A percentile compares a stretch with the other conserved stretches of the same genome.
Evolutionary conservation across 2,113 vertebrate species (phyloP).

Genomic region (Oreochromis spilurus): DNA sequence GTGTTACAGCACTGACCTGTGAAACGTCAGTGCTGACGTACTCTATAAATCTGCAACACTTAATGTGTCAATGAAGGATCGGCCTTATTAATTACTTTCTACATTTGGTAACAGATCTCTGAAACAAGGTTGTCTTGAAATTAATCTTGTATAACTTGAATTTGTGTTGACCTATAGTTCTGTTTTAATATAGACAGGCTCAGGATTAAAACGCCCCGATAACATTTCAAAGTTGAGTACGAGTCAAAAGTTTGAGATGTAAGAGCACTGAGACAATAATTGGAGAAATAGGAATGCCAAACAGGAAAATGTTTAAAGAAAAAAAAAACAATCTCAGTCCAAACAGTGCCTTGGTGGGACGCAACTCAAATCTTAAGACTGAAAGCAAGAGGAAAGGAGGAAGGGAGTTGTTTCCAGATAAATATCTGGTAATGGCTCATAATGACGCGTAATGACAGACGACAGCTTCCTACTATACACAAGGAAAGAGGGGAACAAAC

Average conservation of each 20-base stretch:
- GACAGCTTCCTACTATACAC: slow-evolving; percentile 66
- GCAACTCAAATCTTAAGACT: slow-evolving; percentile 15
- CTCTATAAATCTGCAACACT: neutral
- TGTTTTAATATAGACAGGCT: neutral
- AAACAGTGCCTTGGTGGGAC: slow-evolving; percentile 56
- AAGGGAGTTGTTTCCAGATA: slow-evolving; percentile 75
- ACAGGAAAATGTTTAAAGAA: slow-evolving; percentile 30
- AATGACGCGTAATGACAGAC: slow-evolving; percentile 79
- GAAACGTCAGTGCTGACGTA: slow-evolving; percentile 1
- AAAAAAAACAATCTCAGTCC: slow-evolving; percentile 10
- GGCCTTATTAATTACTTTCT: neutral
- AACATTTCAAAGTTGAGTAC: neutral
- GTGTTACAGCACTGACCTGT: neutral
- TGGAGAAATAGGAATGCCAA: neutral
- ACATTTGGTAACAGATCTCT: neutral
- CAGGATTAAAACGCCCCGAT: neutral
- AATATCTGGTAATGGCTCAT: slow-evolving; percentile 77
- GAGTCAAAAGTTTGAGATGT: neutral
- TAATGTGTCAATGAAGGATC: neutral
- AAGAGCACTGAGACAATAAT: neutral
- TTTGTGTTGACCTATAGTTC: neutral
- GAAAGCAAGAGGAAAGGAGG: slow-evolving; percentile 56
- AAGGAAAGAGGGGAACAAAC: slow-evolving; percentile 68
- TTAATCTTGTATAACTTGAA: neutral
- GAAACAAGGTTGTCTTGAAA: neutral